Conservation (phyloP, 2,113 vertebrate species). For the Thamnophis sirtalis region DNA sequence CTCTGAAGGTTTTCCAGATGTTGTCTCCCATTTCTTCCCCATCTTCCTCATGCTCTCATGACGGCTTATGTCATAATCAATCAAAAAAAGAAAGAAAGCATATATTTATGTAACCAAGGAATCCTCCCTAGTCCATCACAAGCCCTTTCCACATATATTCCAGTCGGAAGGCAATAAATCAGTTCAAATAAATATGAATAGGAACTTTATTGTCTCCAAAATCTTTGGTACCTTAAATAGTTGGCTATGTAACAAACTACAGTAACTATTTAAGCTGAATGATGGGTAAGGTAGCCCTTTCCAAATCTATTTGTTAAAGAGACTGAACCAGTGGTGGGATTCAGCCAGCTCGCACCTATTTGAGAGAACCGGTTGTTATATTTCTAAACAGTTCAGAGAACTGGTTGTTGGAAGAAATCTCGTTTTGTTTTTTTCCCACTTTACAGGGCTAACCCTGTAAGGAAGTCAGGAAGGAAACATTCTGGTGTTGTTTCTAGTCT, state of each 20-base stretch:
- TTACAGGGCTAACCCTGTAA: no score
- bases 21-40: not conserved
- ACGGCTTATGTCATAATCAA: not conserved
- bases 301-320: not conserved
- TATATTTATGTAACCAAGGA: not conserved
- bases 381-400: no score
- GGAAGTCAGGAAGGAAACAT: no score
- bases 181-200: not conserved
- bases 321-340: no score
- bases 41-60: not conserved
- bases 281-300: not conserved
- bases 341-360: no score
- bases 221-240: not conserved
- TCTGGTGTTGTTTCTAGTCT: no score
- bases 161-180: not conserved
- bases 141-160: not conserved
- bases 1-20: not conserved
- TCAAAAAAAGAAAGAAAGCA: not conserved
- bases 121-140: not conserved
- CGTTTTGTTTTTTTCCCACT: no score
- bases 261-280: constrained; percentile 10
- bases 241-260: not conserved
- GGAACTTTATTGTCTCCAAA: not conserved
- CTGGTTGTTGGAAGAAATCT: no score
- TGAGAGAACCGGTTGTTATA: no score